These are phyloP conservation scores for Colinus virginianus DNA, from an alignment of 2,113 vertebrate genomes.

Conservation along the genomic window DNA sequence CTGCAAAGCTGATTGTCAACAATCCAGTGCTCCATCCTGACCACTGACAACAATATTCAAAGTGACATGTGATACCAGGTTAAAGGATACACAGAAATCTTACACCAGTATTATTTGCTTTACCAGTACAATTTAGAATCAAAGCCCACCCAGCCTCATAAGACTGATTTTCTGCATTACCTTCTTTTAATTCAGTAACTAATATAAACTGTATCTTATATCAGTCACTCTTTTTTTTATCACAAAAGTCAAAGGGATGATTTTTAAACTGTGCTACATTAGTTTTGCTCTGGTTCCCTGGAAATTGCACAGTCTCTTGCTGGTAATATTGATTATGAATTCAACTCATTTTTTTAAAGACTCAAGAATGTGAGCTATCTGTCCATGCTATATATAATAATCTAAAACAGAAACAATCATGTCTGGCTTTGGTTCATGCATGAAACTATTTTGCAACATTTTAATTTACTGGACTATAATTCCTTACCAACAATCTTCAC, in stretches of 20 bases:
- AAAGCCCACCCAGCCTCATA: background rate
- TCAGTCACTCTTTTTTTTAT: background rate
- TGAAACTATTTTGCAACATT: background rate
- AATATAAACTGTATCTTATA: background rate
- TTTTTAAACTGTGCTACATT: background rate
- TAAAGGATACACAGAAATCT: background rate
- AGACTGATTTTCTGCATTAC: background rate
- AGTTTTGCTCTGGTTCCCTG: background rate
- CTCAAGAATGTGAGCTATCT: background rate
- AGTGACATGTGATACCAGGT: background rate
- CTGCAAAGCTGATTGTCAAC: background rate
- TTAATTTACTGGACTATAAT: background rate
- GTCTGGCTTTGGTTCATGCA: background rate
- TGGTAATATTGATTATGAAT: background rate
- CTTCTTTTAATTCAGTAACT: background rate
- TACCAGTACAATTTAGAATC: background rate
- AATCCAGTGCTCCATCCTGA: background rate
- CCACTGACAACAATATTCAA: background rate
- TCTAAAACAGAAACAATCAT: background rate
- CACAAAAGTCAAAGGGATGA: background rate
- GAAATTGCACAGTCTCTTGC: background rate
- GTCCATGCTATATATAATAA: background rate
- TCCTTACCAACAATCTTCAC: background rate
- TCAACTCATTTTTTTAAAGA: background rate
- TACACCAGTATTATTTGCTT: background rate